Evolutionary conservation across 1,140 invertebrate genomes (phyloP), one percentile per base, ranked within the genome.

Genomic region (Aplysia californica): DNA sequence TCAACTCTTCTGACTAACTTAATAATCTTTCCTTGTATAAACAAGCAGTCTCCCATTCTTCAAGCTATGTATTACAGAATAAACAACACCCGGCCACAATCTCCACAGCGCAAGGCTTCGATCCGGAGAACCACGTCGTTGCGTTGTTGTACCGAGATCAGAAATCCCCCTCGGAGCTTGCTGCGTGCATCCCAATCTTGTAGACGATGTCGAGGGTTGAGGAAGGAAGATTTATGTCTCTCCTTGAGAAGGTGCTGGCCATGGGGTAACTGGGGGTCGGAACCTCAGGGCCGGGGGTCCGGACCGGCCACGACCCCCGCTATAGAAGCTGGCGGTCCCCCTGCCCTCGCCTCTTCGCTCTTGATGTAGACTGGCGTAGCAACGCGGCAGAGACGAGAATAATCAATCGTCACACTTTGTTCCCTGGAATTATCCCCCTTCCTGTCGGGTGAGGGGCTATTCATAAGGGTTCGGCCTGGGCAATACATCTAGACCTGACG

Each of bases 351-450:
- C n/a, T n/a, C n/a, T n/a, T n/a, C n/a, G n/a, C n/a, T n/a, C n/a
- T n/a, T n/a, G n/a, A n/a, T n/a, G n/a, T n/a, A n/a, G n/a, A n/a
- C n/a, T n/a, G n/a, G n/a, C n/a, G n/a, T n/a, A n/a, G n/a, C n/a
- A n/a, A n/a, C n/a, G n/a, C n/a, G n/a, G n/a, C n/a, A n/a, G 3
- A n/a, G 35, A 21, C 33, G 36, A 39, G 66, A 5, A 44, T 68
- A 44, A 68, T 68, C 66, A 68, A 68, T 68, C 66, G 38, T 68
- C 66, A 68, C 39, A 68, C 66, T 68, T 41, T 68, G 66, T 68
- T 44, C 66, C 66, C 66, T 68, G 66, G 66, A 68, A 68, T 68
- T 68, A 68, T 23, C 39, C 38, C 35, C n/a, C 39, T 41, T 68
- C 66, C 26, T 23, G 3, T 26, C 36, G 3, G 66, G 38, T 44